Evolutionary conservation across 23 tunicate species (phyloP).

Genomic region (Aplidium turbinatum): DNA sequence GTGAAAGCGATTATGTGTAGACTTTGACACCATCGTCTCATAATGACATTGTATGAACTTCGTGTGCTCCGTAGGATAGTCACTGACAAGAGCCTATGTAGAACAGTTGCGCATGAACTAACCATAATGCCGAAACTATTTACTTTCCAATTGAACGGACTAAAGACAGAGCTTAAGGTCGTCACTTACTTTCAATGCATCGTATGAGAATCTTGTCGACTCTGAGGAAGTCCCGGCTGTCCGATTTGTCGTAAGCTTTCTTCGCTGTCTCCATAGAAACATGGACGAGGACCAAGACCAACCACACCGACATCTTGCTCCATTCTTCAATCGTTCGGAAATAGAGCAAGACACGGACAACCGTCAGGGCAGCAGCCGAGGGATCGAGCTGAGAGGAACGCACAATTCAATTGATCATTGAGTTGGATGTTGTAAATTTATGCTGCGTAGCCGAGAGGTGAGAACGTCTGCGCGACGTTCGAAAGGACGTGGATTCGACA

Average conservation of each 20-base stretch:
- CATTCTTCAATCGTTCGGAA: constrained; percentile 15
- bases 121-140: neutral
- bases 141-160: neutral
- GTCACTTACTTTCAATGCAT: constrained; percentile 25
- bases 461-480: no score
- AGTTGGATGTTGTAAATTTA: no score
- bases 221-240: neutral
- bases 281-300: constrained; percentile 6
- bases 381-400: constrained; percentile 40
- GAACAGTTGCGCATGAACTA: no score
- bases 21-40: no score
- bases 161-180: neutral
- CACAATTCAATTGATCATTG: no score
- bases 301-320: constrained; percentile 27
- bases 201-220: constrained; percentile 9
- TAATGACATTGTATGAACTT: neutral
- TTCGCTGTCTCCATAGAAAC: neutral
- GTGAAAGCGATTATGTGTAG: no score
- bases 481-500: no score
- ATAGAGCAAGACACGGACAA: constrained; percentile 3
- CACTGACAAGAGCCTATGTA: neutral
- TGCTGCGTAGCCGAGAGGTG: no score
- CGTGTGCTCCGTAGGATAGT: neutral
- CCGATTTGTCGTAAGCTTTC: neutral
- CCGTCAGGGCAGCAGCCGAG: constrained; percentile 17